Evolutionary conservation across 2,797 vertebrate genomes (phyloP).

Genomic region (Todus mexicanus): DNA sequence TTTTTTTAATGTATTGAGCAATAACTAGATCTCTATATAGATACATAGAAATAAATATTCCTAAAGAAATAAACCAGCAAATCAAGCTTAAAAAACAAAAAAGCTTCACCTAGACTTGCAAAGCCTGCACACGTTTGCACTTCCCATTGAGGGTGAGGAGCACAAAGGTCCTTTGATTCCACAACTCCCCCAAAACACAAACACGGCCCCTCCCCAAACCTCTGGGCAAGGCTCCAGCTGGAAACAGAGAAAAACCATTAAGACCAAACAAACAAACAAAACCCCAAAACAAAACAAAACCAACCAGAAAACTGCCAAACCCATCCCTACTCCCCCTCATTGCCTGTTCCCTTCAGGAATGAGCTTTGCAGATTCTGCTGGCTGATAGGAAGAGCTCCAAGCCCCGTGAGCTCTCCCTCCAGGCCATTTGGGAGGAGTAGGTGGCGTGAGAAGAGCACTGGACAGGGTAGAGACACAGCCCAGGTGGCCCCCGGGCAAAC

Average conservation of each 20-base stretch:
- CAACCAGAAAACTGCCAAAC: neutral
- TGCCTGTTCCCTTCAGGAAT: neutral
- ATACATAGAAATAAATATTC: neutral
- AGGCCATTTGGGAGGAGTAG: neutral
- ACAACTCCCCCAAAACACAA: neutral
- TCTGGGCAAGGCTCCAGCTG: slow-evolving; percentile 8
- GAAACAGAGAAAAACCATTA: neutral
- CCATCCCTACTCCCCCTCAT: neutral
- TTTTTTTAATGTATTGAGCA: neutral
- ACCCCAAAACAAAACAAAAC: neutral
- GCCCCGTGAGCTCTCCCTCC: neutral
- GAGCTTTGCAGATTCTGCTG: neutral
- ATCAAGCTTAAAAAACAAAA: neutral
- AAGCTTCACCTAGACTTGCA: neutral
- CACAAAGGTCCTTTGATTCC: slow-evolving; percentile 5
- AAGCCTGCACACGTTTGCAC: neutral
- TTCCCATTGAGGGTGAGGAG: neutral
- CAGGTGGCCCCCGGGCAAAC: neutral
- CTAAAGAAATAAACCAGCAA: neutral
- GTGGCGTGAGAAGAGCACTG: neutral
- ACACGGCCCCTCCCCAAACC: neutral
- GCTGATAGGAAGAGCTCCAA: neutral
- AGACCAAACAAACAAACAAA: neutral
- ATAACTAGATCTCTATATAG: no score
- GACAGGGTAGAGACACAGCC: neutral